phyloP scores from a whole-genome alignment of 2,888 invertebrate genomes.

The Danaus chrysippus region DNA sequence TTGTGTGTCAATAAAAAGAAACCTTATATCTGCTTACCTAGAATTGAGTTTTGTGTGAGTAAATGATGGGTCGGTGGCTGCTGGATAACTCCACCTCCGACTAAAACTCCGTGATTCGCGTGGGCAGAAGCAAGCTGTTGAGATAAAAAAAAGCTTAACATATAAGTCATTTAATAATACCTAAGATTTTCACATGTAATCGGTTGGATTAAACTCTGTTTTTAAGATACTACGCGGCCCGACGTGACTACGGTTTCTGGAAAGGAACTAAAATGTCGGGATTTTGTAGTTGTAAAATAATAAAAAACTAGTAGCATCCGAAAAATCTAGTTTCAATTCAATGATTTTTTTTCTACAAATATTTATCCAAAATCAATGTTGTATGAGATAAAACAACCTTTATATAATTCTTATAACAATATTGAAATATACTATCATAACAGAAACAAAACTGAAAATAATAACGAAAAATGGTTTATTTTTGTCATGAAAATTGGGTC shows the following conservation, averaged over 20 bases:
- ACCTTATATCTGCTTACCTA: conserved; percentile 47
- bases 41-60: conserved; percentile 66
- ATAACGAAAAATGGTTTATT: neutral
- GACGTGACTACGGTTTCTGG: too few relatives aligned
- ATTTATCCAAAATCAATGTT: too few relatives aligned
- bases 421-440: too few relatives aligned
- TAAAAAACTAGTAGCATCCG: too few relatives aligned
- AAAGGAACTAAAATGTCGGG: too few relatives aligned
- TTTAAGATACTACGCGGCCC: too few relatives aligned
- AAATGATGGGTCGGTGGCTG: conserved; percentile 69
- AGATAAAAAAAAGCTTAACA: conserved; percentile 7
- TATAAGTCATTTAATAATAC: neutral
- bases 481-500: conserved; percentile 1
- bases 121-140: conserved; percentile 44
- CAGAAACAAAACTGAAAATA: conserved; percentile 5
- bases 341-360: too few relatives aligned
- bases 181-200: neutral
- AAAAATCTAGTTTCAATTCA: too few relatives aligned
- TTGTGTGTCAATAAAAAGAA: neutral
- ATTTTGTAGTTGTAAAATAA: too few relatives aligned
- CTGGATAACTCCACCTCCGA: conserved; percentile 66
- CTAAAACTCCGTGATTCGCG: conserved; percentile 61
- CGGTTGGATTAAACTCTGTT: too few relatives aligned
- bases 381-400: too few relatives aligned
- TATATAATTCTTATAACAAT: too few relatives aligned